phyloP scores from a whole-genome alignment of 1,140 invertebrate genomes.

The Drosophila suzukii region DNA sequence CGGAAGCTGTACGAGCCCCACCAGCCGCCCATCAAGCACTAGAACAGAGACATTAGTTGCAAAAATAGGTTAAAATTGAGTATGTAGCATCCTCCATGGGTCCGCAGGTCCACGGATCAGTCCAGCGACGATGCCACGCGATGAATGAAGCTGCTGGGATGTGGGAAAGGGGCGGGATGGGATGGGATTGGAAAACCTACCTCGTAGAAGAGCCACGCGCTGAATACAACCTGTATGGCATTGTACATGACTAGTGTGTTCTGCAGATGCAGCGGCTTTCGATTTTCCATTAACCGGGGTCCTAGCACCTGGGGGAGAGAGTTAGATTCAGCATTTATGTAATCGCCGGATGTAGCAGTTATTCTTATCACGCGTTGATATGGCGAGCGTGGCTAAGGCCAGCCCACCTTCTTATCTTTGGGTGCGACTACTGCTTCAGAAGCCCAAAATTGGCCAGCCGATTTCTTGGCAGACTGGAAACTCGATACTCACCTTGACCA shows the following conservation, averaged over 20 bases:
- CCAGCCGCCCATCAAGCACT: slow-evolving; percentile 91
- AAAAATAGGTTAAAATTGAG: slow-evolving; percentile 46
- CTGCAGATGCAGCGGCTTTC: slow-evolving; percentile 92
- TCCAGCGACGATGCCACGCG: slow-evolving; percentile 45
- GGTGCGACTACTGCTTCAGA: not conserved
- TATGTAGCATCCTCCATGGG: slow-evolving; percentile 6
- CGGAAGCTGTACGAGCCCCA: slow-evolving; percentile 92
- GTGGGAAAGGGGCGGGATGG: slow-evolving; percentile 2
- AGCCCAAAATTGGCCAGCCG: not conserved
- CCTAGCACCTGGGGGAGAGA: slow-evolving; percentile 87
- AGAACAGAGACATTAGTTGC: slow-evolving; percentile 74
- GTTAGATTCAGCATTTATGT: not conserved
- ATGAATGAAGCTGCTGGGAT: slow-evolving; percentile 33
- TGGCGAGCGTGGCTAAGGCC: slow-evolving; percentile 16
- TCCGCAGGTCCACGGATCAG: slow-evolving; percentile 7
- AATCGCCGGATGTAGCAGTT: slow-evolving; percentile 2
- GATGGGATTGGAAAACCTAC: slow-evolving; percentile 85
- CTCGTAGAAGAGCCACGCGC: slow-evolving; percentile 92
- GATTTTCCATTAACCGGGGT: slow-evolving; percentile 93
- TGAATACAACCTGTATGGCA: slow-evolving; percentile 93
- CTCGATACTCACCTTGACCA: slow-evolving; percentile 88
- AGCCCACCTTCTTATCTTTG: slow-evolving; percentile 24
- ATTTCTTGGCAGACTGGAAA: not conserved
- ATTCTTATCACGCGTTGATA: slow-evolving; percentile 15
- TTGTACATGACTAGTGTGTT: slow-evolving; percentile 93